These are phyloP conservation scores for Archips xylosteana DNA, from an alignment of 2,888 invertebrate species.

Conservation along the genomic window DNA sequence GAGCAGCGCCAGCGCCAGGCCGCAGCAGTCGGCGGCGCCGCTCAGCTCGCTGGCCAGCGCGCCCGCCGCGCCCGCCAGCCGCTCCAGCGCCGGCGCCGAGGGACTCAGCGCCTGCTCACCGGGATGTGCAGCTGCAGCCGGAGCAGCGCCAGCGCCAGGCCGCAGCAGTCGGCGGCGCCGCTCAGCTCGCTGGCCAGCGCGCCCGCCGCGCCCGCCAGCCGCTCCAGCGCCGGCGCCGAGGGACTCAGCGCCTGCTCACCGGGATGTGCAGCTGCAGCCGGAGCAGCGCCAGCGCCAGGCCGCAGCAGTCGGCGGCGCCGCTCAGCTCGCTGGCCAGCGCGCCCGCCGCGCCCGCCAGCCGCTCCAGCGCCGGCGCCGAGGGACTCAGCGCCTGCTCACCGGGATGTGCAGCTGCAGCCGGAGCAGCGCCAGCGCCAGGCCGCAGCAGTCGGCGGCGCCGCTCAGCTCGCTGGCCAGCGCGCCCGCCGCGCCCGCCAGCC, in stretches of 20 bases:
- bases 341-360: slow-evolving; percentile 27
- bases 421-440: slow-evolving; percentile 49
- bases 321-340: slow-evolving; percentile 21
- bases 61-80: slow-evolving; percentile 27
- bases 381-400: slow-evolving; percentile 45
- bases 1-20: slow-evolving; percentile 49
- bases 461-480: slow-evolving; percentile 21
- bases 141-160: slow-evolving; percentile 49
- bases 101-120: slow-evolving; percentile 46
- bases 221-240: no score
- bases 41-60: slow-evolving; percentile 21
- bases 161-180: slow-evolving; percentile 29
- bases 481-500: slow-evolving; percentile 28
- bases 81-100: no score
- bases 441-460: slow-evolving; percentile 30
- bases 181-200: slow-evolving; percentile 21
- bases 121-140: slow-evolving; percentile 49
- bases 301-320: slow-evolving; percentile 29
- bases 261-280: slow-evolving; percentile 49
- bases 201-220: slow-evolving; percentile 27
- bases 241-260: slow-evolving; percentile 46
- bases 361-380: no score
- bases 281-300: slow-evolving; percentile 49
- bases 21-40: slow-evolving; percentile 29
- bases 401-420: slow-evolving; percentile 49